These are phyloP conservation scores for Tigriopus californicus DNA, from an alignment of 2,888 invertebrate species.

Conservation along the genomic window DNA sequence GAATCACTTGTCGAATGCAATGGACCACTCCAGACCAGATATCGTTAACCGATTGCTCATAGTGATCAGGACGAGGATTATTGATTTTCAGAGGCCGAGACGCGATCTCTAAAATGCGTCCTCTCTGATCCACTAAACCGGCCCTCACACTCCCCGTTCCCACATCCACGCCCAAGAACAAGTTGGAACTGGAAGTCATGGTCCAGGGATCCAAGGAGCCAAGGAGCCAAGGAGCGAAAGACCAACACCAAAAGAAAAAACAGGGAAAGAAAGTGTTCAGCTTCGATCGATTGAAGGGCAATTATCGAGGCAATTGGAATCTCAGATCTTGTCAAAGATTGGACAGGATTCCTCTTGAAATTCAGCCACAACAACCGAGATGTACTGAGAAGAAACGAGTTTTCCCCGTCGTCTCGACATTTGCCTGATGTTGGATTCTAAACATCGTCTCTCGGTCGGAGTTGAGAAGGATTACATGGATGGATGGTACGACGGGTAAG, in stretches of 20 bases:
- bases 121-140: constrained; percentile 49
- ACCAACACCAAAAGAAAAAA: too few relatives aligned
- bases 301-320: neutral
- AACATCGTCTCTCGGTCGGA: too few relatives aligned
- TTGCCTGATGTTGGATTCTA: too few relatives aligned
- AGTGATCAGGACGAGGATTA: constrained; percentile 54
- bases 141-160: constrained; percentile 79
- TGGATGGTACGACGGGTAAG: too few relatives aligned
- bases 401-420: too few relatives aligned
- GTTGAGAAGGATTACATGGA: too few relatives aligned
- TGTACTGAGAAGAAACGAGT: too few relatives aligned
- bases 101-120: constrained; percentile 43
- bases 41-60: constrained; percentile 74
- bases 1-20: constrained; percentile 49
- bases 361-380: neutral
- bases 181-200: constrained; percentile 33
- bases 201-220: neutral
- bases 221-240: too few relatives aligned
- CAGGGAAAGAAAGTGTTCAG: too few relatives aligned
- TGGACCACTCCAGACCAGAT: constrained; percentile 59
- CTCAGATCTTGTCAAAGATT: too few relatives aligned
- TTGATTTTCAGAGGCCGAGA: constrained; percentile 50
- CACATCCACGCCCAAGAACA: constrained; percentile 74
- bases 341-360: too few relatives aligned
- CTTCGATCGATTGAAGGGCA: neutral